Conservation (phyloP, 2,113 vertebrate genomes). For the Ammospiza nelsoni region DNA sequence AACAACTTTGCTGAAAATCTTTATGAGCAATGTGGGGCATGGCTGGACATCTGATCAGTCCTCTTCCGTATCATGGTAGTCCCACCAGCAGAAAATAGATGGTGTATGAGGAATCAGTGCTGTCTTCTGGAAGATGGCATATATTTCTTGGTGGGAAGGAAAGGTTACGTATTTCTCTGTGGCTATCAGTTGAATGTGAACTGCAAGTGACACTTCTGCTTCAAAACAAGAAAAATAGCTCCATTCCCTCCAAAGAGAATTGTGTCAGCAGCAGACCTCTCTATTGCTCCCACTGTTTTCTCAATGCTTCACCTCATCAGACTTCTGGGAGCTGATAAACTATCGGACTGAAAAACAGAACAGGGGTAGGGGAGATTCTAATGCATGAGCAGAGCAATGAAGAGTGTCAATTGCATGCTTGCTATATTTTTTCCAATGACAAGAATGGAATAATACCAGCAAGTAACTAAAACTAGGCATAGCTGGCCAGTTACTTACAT, state of each 20-base stretch:
- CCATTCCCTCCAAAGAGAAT: background rate
- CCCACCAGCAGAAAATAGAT: background rate
- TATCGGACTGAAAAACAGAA: background rate
- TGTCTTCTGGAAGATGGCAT: background rate
- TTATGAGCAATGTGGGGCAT: background rate
- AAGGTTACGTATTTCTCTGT: background rate
- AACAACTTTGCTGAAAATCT: background rate
- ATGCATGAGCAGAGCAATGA: background rate
- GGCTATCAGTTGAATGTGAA: background rate
- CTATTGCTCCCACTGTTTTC: background rate
- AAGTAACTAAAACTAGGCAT: background rate
- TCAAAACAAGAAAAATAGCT: constrained; percentile 29
- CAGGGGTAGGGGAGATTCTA: background rate
- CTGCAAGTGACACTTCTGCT: background rate
- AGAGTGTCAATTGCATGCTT: background rate
- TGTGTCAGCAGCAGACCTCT: background rate
- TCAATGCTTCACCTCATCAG: background rate
- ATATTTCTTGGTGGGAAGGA: background rate
- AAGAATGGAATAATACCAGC: background rate
- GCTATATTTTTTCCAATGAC: background rate
- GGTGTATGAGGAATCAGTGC: background rate
- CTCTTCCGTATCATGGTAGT: background rate
- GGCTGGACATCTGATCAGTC: background rate
- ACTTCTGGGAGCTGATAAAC: background rate
- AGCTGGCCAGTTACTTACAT: background rate